These are phyloP conservation scores for Chloropsis hardwickii DNA, from an alignment of 2,113 vertebrate species.

Conservation along the genomic window DNA sequence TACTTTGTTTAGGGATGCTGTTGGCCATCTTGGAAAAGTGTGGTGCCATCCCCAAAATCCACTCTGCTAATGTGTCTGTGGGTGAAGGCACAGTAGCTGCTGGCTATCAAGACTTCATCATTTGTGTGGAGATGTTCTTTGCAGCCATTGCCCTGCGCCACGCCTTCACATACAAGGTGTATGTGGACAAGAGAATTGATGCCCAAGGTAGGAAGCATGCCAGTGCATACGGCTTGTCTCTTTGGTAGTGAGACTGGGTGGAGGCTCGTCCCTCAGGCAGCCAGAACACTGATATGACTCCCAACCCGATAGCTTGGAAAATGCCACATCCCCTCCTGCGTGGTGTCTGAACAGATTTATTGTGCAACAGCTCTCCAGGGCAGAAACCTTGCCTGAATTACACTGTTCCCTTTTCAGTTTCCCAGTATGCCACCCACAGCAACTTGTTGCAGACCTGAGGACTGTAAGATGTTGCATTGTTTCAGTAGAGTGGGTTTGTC, in stretches of 20 bases:
- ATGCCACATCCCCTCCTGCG: neutral
- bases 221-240: neutral
- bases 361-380: constrained; percentile 3
- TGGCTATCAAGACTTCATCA: constrained; percentile 98
- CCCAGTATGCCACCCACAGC: constrained; percentile 13
- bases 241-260: neutral
- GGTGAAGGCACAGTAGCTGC: constrained; percentile 95
- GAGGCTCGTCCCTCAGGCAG: neutral
- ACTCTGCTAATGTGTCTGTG: constrained; percentile 82
- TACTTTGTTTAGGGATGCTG: constrained; percentile 82
- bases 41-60: constrained; percentile 93
- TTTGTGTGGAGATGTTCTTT: constrained; percentile 98
- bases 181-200: constrained; percentile 90
- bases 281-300: neutral
- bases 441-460: constrained; percentile 1
- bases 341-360: neutral
- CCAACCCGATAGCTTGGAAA: neutral
- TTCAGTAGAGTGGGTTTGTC: neutral
- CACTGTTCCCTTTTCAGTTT: constrained; percentile 58
- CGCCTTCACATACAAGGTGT: constrained; percentile 93
- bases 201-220: constrained; percentile 80
- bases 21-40: constrained; percentile 97
- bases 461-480: constrained; percentile 32
- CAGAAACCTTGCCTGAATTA: constrained; percentile 23
- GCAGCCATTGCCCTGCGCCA: constrained; percentile 90